Percentiles rank a stretch among this genome's conserved stretches.
Evolutionary conservation across 1,140 invertebrate genomes (phyloP).

Genomic region (Halesus radiatus): DNA sequence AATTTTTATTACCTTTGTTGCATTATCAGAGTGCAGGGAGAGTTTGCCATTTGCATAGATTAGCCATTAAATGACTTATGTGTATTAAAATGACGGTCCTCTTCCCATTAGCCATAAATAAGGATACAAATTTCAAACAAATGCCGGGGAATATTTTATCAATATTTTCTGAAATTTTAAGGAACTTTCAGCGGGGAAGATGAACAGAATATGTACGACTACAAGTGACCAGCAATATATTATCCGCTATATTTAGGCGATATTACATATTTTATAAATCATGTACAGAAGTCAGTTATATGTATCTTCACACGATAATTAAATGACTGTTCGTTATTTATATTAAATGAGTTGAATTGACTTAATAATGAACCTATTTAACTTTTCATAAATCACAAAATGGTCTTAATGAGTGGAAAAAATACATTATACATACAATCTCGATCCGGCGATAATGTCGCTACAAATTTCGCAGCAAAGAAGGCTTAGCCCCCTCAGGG

Average conservation of each 20-base stretch:
- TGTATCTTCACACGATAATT: no score
- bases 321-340: no score
- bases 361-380: background rate
- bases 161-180: no score
- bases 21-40: slow-evolving; percentile 53
- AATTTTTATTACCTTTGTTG: slow-evolving; percentile 58
- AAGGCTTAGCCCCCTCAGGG: slow-evolving; percentile 51
- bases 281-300: no score
- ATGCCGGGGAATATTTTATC: no score
- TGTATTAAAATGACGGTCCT: slow-evolving; percentile 51
- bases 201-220: no score
- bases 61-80: slow-evolving; percentile 57
- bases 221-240: no score
- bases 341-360: no score
- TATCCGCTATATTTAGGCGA: no score
- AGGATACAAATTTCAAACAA: slow-evolving; percentile 40
- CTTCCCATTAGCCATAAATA: slow-evolving; percentile 51
- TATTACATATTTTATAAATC: no score
- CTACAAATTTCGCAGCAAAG: slow-evolving; percentile 57
- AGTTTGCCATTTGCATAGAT: slow-evolving; percentile 56
- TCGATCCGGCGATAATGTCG: slow-evolving; percentile 50
- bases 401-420: slow-evolving; percentile 30
- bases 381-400: slow-evolving; percentile 6
- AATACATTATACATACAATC: slow-evolving; percentile 40
- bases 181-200: no score